Evolutionary conservation across 2,888 invertebrate species (phyloP).

Genomic region (Tupiocoris notatus): DNA sequence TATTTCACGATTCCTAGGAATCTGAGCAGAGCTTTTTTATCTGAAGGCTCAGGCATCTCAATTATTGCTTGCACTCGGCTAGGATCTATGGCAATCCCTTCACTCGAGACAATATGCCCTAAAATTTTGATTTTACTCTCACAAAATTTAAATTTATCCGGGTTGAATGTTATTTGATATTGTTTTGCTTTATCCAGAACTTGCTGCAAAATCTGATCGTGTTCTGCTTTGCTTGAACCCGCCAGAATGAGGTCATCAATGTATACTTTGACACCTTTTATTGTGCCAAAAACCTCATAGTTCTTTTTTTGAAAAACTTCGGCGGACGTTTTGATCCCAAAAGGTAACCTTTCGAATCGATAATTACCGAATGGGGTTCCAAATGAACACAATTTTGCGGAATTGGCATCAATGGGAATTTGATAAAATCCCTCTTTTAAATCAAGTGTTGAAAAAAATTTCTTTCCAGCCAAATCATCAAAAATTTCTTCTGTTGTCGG

Average conservation of each 20-base stretch:
- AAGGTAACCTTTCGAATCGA: slow-evolving; percentile 38
- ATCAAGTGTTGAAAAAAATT: slow-evolving; percentile 41
- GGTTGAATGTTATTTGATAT: slow-evolving; percentile 45
- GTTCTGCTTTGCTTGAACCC: slow-evolving; percentile 27
- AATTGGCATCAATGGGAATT: slow-evolving; percentile 39
- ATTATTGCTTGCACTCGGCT: not conserved
- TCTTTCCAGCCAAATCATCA: slow-evolving; percentile 20
- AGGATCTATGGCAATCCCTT: not conserved
- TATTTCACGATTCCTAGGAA: slow-evolving; percentile 20
- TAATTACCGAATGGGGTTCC: slow-evolving; percentile 43
- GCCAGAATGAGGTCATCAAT: slow-evolving; percentile 43
- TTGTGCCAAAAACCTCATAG: slow-evolving; percentile 31
- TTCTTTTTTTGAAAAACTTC: slow-evolving; percentile 42
- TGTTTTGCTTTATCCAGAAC: slow-evolving; percentile 42
- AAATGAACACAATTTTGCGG: slow-evolving; percentile 42
- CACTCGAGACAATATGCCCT: slow-evolving; percentile 1
- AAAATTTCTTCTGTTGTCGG: slow-evolving; percentile 25
- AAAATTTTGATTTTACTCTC: not conserved
- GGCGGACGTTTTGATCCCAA: no score
- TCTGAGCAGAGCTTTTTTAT: not conserved
- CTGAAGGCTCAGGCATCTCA: not conserved
- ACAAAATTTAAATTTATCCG: slow-evolving; percentile 39
- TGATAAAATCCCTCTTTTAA: slow-evolving; percentile 43
- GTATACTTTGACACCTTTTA: slow-evolving; percentile 36
- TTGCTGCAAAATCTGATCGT: slow-evolving; percentile 41